Evolutionary conservation across 2,888 invertebrate species (phyloP).

Genomic region (Gnatocerus cornutus): DNA sequence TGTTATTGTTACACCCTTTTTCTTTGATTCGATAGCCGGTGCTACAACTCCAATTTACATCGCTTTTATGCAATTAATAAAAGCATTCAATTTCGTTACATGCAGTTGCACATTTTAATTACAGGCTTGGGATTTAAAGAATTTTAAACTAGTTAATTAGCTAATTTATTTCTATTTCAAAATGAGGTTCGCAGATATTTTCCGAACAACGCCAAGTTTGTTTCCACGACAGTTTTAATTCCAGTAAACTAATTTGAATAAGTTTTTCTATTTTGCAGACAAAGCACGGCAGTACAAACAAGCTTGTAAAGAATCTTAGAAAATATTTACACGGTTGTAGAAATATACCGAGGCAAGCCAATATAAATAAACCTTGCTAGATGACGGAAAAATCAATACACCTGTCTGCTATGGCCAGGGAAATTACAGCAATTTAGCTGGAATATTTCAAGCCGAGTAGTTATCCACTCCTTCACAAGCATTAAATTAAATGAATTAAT

Average conservation of each 20-base stretch:
- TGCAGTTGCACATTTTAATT: too few relatives aligned
- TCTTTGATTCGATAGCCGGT: not conserved
- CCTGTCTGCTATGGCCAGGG: constrained; percentile 38
- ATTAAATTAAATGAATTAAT: constrained; percentile 19
- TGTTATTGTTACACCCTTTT: constrained; percentile 12
- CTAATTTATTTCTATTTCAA: too few relatives aligned
- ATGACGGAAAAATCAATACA: constrained; percentile 44
- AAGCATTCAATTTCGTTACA: too few relatives aligned
- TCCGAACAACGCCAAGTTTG: too few relatives aligned
- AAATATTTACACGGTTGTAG: constrained; percentile 33
- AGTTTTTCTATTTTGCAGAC: too few relatives aligned
- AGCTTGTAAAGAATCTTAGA: not conserved
- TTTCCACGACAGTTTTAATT: too few relatives aligned
- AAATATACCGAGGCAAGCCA: constrained; percentile 26
- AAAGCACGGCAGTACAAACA: too few relatives aligned
- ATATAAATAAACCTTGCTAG: constrained; percentile 40
- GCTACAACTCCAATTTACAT: not conserved
- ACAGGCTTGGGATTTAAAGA: too few relatives aligned
- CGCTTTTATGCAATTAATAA: too few relatives aligned
- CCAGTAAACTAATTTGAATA: too few relatives aligned
- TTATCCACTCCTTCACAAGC: constrained; percentile 8
- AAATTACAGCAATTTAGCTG: constrained; percentile 41
- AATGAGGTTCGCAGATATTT: too few relatives aligned
- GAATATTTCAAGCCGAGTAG: constrained; percentile 28
- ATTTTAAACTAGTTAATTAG: too few relatives aligned